These are phyloP conservation scores for Labeo rohita DNA, from an alignment of 2,113 vertebrate genomes.

Conservation along the genomic window DNA sequence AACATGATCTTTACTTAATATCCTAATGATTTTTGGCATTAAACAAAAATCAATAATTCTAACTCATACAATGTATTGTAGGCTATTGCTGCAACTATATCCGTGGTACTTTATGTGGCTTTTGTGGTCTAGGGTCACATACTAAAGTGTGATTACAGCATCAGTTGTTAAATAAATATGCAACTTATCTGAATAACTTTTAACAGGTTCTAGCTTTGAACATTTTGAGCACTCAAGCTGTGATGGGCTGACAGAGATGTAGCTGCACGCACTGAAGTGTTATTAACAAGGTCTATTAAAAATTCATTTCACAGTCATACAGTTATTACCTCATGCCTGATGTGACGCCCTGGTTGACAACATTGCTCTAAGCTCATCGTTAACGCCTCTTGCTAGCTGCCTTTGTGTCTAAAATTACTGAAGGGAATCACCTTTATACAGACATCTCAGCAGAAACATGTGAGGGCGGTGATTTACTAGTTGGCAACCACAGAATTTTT, in stretches of 20 bases:
- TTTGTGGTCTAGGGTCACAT: too few relatives aligned
- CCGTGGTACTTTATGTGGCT: too few relatives aligned
- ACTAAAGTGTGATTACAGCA: background rate
- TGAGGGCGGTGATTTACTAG: background rate
- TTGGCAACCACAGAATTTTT: background rate
- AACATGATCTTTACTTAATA: too few relatives aligned
- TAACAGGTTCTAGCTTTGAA: background rate
- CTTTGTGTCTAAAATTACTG: conserved; percentile 15
- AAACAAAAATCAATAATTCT: too few relatives aligned
- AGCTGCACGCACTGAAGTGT: background rate
- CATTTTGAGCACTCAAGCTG: background rate
- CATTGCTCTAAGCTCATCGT: background rate
- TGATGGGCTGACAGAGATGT: background rate
- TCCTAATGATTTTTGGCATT: too few relatives aligned
- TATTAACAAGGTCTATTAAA: conserved; percentile 11
- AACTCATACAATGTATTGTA: too few relatives aligned
- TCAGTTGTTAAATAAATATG: background rate
- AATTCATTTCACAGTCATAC: background rate
- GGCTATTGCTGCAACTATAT: too few relatives aligned
- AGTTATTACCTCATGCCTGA: background rate
- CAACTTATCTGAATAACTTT: background rate
- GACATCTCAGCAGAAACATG: background rate
- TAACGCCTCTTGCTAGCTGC: background rate
- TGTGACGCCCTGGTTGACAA: background rate
- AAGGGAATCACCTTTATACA: background rate